Base-by-base conservation (phyloP, 2,797 vertebrate genomes). In the Erpetoichthys calabaricus region DNA sequence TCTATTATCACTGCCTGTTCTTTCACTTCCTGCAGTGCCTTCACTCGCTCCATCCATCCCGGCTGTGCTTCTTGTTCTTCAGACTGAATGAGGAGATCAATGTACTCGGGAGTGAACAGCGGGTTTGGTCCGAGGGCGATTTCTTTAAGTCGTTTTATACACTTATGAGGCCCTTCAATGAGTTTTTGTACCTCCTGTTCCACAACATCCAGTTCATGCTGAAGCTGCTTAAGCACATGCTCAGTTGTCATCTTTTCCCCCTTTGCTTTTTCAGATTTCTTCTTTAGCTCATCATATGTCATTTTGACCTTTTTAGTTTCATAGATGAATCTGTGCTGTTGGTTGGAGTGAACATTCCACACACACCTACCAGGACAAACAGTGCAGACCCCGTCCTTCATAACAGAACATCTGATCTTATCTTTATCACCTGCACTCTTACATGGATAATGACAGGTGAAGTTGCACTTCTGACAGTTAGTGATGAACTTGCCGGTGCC, bases 61-160 rank as follows among this genome's bases (percentile, higher is more conserved):
- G 2, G 25, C 25, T 65, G 70, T 52, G 0, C 51, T 44, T 75
- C 70, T 5, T 45, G 45, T 44, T 70, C 56, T 53, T 74, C 71
- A 25, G 53, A 56, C 50, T 66, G 6, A 4, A 71, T 58, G 1
- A 74, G 56, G 60, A 72, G 51, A 51, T 76, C 68, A 1, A 72
- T 70, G 63, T 72, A 69, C 4, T 71, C 61, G 3, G 63, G 65
- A 5, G 63, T 61, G 3, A 63, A 64, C 5, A 73, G 60, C 2
- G 67, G 73, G 54, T 69, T 47, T 0, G 69, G 2, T 47, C 56
- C 73, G 52, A 78, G 60, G 1, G 69, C 65, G 1, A 70, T 75
- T 55, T 65, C 57, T 52, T 67, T 58, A 0, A 77, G 70, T 9
- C 57, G 62, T 10, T 59, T 62, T 1, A 72, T 45, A 61, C 60